Conservation (phyloP, 2,113 vertebrate species). For the Glaucidium brasilianum region DNA sequence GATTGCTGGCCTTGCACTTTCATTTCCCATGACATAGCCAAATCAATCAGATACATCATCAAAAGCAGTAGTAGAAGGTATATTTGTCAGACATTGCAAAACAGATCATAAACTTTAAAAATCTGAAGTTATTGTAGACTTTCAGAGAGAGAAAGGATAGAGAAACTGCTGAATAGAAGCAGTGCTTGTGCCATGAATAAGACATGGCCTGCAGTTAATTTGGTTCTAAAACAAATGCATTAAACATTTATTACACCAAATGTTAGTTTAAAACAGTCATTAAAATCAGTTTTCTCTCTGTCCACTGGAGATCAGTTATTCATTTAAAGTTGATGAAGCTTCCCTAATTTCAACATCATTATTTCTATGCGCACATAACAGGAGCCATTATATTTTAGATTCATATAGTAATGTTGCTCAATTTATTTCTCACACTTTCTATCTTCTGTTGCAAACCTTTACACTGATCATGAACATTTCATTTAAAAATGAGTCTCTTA, state of each 20-base stretch:
- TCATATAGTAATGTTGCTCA: background rate
- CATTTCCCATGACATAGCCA: conserved; percentile 1
- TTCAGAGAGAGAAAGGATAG: background rate
- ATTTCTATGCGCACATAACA: conserved; percentile 13
- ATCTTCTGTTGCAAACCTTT: conserved; percentile 38
- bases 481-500: conserved; percentile 33
- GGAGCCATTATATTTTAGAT: conserved; percentile 43
- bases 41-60: conserved; percentile 14
- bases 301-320: conserved; percentile 32
- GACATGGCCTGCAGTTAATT: background rate
- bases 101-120: conserved; percentile 53
- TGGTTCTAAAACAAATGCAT: conserved; percentile 31
- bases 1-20: background rate
- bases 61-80: conserved; percentile 13
- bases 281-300: conserved; percentile 51
- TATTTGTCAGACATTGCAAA: conserved; percentile 61
- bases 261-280: conserved; percentile 60
- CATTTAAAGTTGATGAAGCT: conserved; percentile 56
- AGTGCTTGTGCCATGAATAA: background rate
- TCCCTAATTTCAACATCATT: conserved; percentile 63
- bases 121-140: background rate
- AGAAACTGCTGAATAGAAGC: background rate
- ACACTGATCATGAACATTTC: background rate
- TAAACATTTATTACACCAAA: conserved; percentile 50
- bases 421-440: conserved; percentile 22